Evolutionary conservation across 2,888 invertebrate species (phyloP), one percentile per base, ranked within the genome.

Genomic region (Idaea aversata): DNA sequence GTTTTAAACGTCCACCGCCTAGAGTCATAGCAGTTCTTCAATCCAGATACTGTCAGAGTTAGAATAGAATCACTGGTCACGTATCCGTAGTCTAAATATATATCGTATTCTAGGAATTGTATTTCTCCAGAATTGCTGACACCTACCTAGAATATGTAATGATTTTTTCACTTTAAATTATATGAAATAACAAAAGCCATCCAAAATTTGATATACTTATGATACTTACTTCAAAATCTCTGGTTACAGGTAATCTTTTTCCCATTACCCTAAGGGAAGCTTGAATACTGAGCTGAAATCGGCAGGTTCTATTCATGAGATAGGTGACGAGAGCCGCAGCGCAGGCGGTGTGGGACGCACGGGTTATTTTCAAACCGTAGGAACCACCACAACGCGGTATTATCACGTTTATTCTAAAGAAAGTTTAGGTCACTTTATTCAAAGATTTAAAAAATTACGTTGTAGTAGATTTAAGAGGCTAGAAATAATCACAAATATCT

Each of bases 191-290:
- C n/a, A n/a, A n/a, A n/a, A n/a, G n/a, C n/a, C n/a, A n/a, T n/a
- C n/a, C n/a, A n/a, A n/a, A n/a, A n/a, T n/a, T n/a, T n/a, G n/a
- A n/a, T n/a, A n/a, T n/a, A n/a, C n/a, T n/a, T n/a, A n/a, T n/a
- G 36, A 13, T 38, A 66, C 68, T 73, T 72, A 95, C 95, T 80
- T 96, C 95, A 80, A 96, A 97, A 69, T 95, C 94, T 5, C 93
- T 87, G 5, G 91, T 93, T 61, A 92, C 90, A 0, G 96, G 94
- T 65, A 91, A 86, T 34, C 97, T 90, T 80, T 96, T 96, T 1
- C 97, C 97, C 0, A 95, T 77, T 4, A 94, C 88, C 62, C 94
- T 93, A 95, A 97, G 95, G 78, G 96, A 97, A 25, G 95, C 94
- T 76, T 96, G 95, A 65, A 98, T 89, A 34, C 95, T 93, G 86